These are phyloP conservation scores for Lymantria monacha DNA, from an alignment of 2,888 invertebrate genomes.

Conservation along the genomic window DNA sequence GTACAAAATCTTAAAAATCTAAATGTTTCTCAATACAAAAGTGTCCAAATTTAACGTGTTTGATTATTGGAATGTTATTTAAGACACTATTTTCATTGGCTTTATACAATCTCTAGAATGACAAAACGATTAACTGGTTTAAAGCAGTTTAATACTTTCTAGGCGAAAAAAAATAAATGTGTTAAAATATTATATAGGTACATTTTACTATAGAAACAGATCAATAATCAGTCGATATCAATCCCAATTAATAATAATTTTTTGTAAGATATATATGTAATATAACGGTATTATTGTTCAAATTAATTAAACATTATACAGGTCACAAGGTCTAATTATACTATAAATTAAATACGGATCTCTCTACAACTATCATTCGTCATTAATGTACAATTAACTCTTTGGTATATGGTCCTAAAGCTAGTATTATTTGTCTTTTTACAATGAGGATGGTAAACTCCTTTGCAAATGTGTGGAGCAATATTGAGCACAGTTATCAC, in stretches of 20 bases:
- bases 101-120: conserved; percentile 64
- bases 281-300: conserved; percentile 62
- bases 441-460: conserved; percentile 58
- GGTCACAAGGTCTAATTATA: conserved; percentile 68
- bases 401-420: conserved; percentile 79
- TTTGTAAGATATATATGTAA: conserved; percentile 25
- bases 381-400: conserved; percentile 78
- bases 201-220: conserved; percentile 24
- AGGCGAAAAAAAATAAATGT: conserved; percentile 40
- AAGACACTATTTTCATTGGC: conserved; percentile 77
- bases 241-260: conserved; percentile 28
- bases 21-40: conserved; percentile 74
- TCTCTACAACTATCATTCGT: conserved; percentile 60
- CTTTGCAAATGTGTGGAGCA: conserved; percentile 48
- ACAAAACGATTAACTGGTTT: conserved; percentile 58
- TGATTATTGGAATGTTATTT: conserved; percentile 78
- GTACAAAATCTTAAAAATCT: conserved; percentile 81
- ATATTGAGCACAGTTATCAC: conserved; percentile 35
- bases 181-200: conserved; percentile 19
- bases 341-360: conserved; percentile 73
- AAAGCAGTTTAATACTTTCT: conserved; percentile 53
- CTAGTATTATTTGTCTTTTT: conserved; percentile 72
- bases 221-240: conserved; percentile 29
- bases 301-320: conserved; percentile 58
- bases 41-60: conserved; percentile 78